Evolutionary conservation across 2,888 invertebrate genomes (phyloP).

Genomic region (Tupiocoris notatus): DNA sequence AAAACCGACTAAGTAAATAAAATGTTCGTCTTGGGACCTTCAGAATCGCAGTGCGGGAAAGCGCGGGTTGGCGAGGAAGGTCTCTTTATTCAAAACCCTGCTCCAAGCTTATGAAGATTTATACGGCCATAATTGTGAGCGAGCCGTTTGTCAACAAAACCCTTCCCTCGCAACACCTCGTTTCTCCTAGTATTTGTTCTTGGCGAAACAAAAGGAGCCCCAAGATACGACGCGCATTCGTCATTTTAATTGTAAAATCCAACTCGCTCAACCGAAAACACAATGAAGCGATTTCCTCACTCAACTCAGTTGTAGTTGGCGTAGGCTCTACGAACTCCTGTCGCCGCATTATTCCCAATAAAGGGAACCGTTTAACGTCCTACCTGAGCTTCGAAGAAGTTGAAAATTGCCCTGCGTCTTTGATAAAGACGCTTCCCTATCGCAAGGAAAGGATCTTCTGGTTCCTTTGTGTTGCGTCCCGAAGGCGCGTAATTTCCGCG

Average conservation of each 20-base stretch:
- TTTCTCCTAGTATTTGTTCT: neutral
- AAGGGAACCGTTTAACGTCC: no score
- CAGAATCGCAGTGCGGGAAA: neutral
- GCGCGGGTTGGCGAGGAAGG: neutral
- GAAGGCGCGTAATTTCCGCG: no score
- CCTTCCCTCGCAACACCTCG: neutral
- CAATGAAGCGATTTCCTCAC: neutral
- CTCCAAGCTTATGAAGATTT: constrained; percentile 38
- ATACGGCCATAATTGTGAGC: constrained; percentile 37
- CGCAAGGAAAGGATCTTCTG: no score
- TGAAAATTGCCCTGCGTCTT: no score
- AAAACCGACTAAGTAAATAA: constrained; percentile 39
- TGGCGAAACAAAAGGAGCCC: neutral
- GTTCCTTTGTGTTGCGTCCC: no score
- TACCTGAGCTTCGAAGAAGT: no score
- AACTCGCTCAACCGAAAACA: neutral
- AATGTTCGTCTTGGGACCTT: constrained; percentile 39
- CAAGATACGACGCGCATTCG: neutral
- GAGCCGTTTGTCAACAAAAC: constrained; percentile 37
- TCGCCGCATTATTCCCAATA: no score
- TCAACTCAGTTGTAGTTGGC: neutral
- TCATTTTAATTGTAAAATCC: neutral
- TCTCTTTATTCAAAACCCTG: constrained; percentile 36
- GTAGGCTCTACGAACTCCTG: no score
- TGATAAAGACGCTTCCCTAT: no score